Percentiles rank a stretch among this genome's conserved stretches.
Evolutionary conservation across 1,140 invertebrate species (phyloP).

Genomic region (Musca domestica): DNA sequence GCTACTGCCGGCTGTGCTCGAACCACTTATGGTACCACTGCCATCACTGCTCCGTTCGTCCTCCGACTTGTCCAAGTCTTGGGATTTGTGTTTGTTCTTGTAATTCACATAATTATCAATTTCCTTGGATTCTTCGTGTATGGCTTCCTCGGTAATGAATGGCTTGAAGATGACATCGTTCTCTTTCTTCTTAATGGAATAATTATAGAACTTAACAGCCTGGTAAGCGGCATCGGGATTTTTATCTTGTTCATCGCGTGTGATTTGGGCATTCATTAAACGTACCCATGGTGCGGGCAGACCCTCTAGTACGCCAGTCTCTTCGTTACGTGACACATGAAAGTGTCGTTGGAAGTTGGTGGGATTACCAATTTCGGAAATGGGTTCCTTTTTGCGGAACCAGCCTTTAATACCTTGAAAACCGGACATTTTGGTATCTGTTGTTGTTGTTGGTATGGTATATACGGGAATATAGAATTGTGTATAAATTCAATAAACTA

Average conservation of each 20-base stretch:
- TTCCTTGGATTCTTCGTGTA: constrained; percentile 74
- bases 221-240: constrained; percentile 83
- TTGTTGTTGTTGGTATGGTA: neutral
- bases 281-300: constrained; percentile 75
- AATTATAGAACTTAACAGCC: constrained; percentile 90
- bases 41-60: constrained; percentile 40
- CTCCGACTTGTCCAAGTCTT: constrained; percentile 55
- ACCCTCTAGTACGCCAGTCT: constrained; percentile 74
- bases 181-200: constrained; percentile 75
- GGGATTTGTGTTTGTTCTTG: constrained; percentile 65
- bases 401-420: constrained; percentile 27
- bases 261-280: constrained; percentile 83
- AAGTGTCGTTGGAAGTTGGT: constrained; percentile 77
- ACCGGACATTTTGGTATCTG: constrained; percentile 21
- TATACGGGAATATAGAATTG: neutral
- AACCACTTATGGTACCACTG: constrained; percentile 37
- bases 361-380: constrained; percentile 68
- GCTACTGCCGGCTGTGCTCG: constrained; percentile 29
- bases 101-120: constrained; percentile 72
- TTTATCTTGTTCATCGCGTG: constrained; percentile 82
- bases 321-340: constrained; percentile 75
- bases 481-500: no score
- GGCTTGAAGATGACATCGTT: constrained; percentile 70
- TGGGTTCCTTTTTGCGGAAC: constrained; percentile 48
- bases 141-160: constrained; percentile 72